phyloP scores from a whole-genome alignment of 2,797 vertebrate genomes.

The Danio aesculapii region DNA sequence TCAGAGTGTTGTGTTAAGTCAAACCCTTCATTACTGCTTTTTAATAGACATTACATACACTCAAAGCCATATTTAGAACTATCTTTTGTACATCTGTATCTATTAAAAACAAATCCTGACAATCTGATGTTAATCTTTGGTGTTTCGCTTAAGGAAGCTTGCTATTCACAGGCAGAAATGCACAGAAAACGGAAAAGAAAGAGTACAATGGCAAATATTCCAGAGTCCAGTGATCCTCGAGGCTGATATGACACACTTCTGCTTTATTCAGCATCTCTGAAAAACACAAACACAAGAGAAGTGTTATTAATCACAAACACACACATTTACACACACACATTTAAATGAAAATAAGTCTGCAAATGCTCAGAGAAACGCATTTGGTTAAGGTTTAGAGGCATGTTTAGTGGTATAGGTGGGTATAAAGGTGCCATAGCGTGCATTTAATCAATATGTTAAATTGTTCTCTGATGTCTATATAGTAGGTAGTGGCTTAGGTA shows the following conservation, averaged over 20 bases:
- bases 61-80: background rate
- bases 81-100: background rate
- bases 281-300: conserved; percentile 32
- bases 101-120: background rate
- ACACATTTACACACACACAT: too few relatives aligned
- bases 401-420: too few relatives aligned
- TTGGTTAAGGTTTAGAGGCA: too few relatives aligned
- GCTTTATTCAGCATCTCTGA: conserved; percentile 66
- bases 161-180: conserved; percentile 52
- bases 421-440: too few relatives aligned
- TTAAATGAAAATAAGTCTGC: too few relatives aligned
- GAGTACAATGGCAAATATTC: conserved; percentile 8
- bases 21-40: too few relatives aligned
- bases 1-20: too few relatives aligned
- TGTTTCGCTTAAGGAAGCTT: conserved; percentile 31
- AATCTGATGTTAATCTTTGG: conserved; percentile 33
- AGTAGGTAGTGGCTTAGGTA: too few relatives aligned
- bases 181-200: background rate
- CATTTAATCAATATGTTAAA: too few relatives aligned
- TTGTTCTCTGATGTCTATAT: too few relatives aligned
- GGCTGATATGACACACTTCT: conserved; percentile 1
- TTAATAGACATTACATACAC: background rate
- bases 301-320: background rate
- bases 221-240: conserved; percentile 18
- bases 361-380: too few relatives aligned